A percentile compares a stretch with the other conserved stretches of the same genome.
Evolutionary conservation across 2,113 vertebrate genomes (phyloP).

Genomic region (Tyrannus savana): DNA sequence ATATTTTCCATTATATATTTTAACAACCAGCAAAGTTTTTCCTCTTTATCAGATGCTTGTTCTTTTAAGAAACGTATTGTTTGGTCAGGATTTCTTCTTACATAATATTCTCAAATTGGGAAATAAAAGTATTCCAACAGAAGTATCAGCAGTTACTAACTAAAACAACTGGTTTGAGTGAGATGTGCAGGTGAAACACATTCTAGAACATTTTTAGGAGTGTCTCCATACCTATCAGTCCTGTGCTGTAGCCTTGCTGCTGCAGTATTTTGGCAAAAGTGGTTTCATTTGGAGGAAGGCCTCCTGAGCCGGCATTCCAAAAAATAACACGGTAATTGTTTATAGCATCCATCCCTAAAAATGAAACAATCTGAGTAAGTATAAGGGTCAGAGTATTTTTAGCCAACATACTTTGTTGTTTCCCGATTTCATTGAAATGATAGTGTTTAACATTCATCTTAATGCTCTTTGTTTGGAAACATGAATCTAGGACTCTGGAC

Average conservation of each 20-base stretch:
- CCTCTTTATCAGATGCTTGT: not conserved
- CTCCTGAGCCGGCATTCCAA: constrained; percentile 69
- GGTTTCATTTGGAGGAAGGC: constrained; percentile 70
- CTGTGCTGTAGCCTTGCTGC: constrained; percentile 72
- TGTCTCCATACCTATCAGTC: constrained; percentile 69
- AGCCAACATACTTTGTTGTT: not conserved
- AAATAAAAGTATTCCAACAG: not conserved
- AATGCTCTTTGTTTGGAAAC: not conserved
- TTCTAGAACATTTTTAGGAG: not conserved
- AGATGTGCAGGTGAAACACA: not conserved
- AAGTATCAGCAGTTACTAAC: not conserved
- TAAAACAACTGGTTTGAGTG: not conserved
- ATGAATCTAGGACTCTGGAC: not conserved
- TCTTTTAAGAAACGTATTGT: not conserved
- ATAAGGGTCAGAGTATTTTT: not conserved
- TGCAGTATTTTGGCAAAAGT: constrained; percentile 76
- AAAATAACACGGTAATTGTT: constrained; percentile 47
- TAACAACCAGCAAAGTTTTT: not conserved
- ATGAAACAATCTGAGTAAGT: not conserved
- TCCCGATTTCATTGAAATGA: not conserved
- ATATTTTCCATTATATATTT: not conserved
- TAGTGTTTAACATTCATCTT: not conserved
- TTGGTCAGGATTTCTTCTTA: not conserved
- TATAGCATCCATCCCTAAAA: constrained; percentile 64
- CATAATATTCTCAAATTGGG: not conserved